Percentiles rank a stretch among this genome's conserved stretches.
These are phyloP conservation scores for Cinclus mexicanus DNA, from an alignment of 2,113 vertebrate species.

Conservation along the genomic window DNA sequence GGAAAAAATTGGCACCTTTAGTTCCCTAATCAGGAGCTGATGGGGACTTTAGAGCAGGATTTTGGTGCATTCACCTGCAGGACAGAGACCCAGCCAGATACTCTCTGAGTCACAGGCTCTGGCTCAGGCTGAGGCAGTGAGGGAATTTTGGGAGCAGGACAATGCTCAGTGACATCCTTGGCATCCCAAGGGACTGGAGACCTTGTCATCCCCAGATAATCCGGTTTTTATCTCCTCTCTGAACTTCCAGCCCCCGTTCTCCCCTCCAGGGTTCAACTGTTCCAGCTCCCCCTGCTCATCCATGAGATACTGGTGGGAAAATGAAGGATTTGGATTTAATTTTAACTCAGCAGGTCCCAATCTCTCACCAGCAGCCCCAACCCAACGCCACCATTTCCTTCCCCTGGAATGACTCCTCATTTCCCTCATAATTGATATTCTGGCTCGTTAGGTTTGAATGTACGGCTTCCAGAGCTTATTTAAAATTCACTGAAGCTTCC, in stretches of 20 bases:
- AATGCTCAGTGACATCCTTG: accelerated
- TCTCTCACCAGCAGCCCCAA: neutral
- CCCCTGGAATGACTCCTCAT: neutral
- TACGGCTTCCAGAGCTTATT: neutral
- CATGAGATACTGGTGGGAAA: neutral
- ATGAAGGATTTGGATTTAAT: neutral
- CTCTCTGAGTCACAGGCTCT: neutral
- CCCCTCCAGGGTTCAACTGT: neutral
- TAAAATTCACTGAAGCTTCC: neutral
- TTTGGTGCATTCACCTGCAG: neutral
- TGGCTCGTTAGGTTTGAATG: neutral
- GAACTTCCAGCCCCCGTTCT: neutral
- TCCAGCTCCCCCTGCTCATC: neutral
- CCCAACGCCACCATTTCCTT: neutral
- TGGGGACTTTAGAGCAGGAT: neutral
- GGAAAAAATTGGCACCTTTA: neutral
- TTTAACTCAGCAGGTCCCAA: neutral
- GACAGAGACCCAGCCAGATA: neutral
- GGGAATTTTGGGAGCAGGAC: neutral
- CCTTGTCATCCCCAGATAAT: neutral
- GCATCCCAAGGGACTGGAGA: neutral
- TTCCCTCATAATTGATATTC: neutral
- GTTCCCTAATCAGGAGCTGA: neutral
- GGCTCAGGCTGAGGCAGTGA: neutral
- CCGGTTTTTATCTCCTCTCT: neutral